Evolutionary conservation across 2,797 vertebrate species (phyloP).

Genomic region (Harpagifer antarcticus): DNA sequence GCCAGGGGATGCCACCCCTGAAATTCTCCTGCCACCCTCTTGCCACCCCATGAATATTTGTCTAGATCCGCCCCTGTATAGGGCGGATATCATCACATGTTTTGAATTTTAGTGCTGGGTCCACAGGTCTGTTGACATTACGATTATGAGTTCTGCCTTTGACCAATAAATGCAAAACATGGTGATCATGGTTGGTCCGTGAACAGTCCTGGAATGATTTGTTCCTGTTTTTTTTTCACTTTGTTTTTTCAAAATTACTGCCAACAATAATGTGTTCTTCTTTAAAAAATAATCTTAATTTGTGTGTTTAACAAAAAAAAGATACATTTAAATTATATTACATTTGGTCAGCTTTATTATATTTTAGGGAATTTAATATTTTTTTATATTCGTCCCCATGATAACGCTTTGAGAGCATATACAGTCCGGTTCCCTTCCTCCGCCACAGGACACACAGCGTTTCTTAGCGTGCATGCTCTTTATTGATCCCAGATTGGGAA

Average conservation of each 20-base stretch:
- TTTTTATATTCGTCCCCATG: neutral
- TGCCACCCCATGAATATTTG: no score
- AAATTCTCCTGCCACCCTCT: no score
- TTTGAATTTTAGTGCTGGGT: neutral
- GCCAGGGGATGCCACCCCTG: no score
- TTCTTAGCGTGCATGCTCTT: conserved; percentile 13
- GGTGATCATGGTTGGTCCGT: neutral
- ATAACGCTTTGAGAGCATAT: neutral
- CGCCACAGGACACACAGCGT: conserved; percentile 11
- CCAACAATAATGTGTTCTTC: no score
- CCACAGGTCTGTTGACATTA: neutral
- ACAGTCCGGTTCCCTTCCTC: neutral
- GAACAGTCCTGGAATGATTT: no score
- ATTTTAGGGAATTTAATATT: neutral
- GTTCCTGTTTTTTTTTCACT: no score
- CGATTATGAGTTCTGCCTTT: conserved; percentile 9
- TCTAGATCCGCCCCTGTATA: no score
- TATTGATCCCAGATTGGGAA: no score
- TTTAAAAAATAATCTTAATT: neutral
- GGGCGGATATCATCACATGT: neutral
- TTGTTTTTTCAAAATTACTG: no score
- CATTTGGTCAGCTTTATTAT: neutral
- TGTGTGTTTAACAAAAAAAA: neutral
- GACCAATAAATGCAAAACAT: neutral
- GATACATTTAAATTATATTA: neutral